Evolutionary conservation across 2,888 invertebrate genomes (phyloP).

Genomic region (Stenoptilia bipunctidactyla): DNA sequence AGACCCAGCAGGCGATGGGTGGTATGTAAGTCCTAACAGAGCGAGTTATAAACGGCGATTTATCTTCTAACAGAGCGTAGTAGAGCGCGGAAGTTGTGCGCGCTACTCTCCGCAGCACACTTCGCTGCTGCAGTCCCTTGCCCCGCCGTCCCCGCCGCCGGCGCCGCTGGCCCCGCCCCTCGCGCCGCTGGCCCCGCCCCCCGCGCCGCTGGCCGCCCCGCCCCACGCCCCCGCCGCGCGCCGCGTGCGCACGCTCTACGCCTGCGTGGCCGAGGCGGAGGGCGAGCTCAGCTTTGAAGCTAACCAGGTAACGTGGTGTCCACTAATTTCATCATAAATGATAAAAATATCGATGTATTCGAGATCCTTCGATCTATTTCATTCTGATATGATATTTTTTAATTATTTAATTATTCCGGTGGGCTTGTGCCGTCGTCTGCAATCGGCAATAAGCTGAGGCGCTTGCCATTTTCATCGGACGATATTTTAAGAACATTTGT

Average conservation of each 20-base stretch:
- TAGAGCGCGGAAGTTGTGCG: slow-evolving; percentile 5
- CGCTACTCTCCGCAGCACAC: slow-evolving; percentile 55
- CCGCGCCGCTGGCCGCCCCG: slow-evolving; percentile 7
- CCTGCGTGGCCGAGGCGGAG: slow-evolving; percentile 96
- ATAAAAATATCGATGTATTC: too few relatives aligned
- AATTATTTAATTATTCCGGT: too few relatives aligned
- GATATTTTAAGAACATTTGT: too few relatives aligned
- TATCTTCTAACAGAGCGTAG: not conserved
- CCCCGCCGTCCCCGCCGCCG: slow-evolving; percentile 71
- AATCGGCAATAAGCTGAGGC: too few relatives aligned
- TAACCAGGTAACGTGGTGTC: slow-evolving; percentile 76
- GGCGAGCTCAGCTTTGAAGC: slow-evolving; percentile 98
- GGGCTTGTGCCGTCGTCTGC: too few relatives aligned
- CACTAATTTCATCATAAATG: too few relatives aligned
- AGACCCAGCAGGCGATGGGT: too few relatives aligned
- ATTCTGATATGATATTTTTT: too few relatives aligned
- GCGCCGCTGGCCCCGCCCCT: slow-evolving; percentile 51
- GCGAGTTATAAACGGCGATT: too few relatives aligned
- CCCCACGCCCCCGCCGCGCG: slow-evolving; percentile 26
- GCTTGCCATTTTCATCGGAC: too few relatives aligned
- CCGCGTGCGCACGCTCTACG: slow-evolving; percentile 93
- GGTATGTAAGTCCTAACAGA: too few relatives aligned
- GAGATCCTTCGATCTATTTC: too few relatives aligned
- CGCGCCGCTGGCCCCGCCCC: slow-evolving; percentile 44
- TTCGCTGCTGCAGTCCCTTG: slow-evolving; percentile 47